Conservation (phyloP, 2,888 invertebrate species). For the Eupithecia exiguata region DNA sequence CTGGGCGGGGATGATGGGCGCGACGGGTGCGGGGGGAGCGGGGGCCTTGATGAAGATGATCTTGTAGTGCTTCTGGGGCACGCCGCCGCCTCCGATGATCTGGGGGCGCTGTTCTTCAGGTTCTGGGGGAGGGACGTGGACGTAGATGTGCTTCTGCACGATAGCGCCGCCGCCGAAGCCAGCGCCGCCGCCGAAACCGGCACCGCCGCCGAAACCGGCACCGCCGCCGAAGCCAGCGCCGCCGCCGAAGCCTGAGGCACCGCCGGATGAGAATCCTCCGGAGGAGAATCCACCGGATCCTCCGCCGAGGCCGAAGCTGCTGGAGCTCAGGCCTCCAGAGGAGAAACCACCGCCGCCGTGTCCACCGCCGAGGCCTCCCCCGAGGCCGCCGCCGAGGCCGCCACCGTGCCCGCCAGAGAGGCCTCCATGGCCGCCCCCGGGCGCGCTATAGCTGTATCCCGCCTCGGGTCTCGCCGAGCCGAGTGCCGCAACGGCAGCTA, state of each 20-base stretch:
- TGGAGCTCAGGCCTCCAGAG: constrained; percentile 66
- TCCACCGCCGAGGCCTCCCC: constrained; percentile 60
- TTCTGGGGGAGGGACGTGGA: constrained; percentile 92
- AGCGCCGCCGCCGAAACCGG: constrained; percentile 67
- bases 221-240: constrained; percentile 60
- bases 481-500: constrained; percentile 82
- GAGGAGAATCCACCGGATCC: constrained; percentile 61
- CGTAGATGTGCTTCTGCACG: constrained; percentile 92
- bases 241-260: constrained; percentile 51
- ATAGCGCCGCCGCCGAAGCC: constrained; percentile 82
- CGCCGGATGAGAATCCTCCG: constrained; percentile 61
- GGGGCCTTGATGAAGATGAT: constrained; percentile 95
- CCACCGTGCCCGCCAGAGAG: constrained; percentile 25
- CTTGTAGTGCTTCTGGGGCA: constrained; percentile 91
- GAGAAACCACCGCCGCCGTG: constrained; percentile 57
- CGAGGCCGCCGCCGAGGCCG: constrained; percentile 55
- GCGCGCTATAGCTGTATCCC: constrained; percentile 84
- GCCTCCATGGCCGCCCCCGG: constrained; percentile 66
- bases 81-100: constrained; percentile 85
- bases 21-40: constrained; percentile 89
- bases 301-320: constrained; percentile 69
- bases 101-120: constrained; percentile 87
- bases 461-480: constrained; percentile 85
- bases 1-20: constrained; percentile 88
- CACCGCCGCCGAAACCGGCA: constrained; percentile 62